Conservation (phyloP, 1,140 invertebrate species). For the Philopotamus ludificatus region DNA sequence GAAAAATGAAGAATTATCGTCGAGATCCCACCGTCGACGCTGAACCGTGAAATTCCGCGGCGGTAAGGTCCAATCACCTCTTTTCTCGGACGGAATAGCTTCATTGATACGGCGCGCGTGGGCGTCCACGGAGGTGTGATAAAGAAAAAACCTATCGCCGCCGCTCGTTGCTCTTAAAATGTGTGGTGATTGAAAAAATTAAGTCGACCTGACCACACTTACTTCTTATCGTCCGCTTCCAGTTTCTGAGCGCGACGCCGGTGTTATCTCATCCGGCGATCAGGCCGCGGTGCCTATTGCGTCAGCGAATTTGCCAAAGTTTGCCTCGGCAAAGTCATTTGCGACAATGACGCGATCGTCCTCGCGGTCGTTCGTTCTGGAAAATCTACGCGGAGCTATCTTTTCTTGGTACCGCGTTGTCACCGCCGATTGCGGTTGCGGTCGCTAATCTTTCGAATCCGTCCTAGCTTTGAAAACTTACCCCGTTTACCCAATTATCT, state of each 20-base stretch:
- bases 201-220: too few species aligned
- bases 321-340: background rate
- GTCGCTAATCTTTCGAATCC: too few species aligned
- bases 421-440: too few species aligned
- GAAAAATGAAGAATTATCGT: background rate
- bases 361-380: slow-evolving; percentile 2
- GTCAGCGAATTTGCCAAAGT: too few species aligned
- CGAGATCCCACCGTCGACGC: background rate
- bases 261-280: too few species aligned
- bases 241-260: too few species aligned
- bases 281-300: too few species aligned
- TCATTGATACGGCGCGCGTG: background rate
- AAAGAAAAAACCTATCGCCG: background rate
- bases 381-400: background rate
- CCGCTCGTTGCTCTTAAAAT: too few species aligned
- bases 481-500: too few species aligned
- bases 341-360: background rate
- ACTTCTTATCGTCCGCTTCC: too few species aligned
- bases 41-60: background rate
- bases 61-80: background rate
- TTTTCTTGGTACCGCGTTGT: background rate
- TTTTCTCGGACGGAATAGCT: background rate
- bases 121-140: background rate
- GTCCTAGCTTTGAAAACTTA: too few species aligned
- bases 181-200: too few species aligned